phyloP scores from a whole-genome alignment of 2,888 invertebrate species.

The Ctenicera cuprea region DNA sequence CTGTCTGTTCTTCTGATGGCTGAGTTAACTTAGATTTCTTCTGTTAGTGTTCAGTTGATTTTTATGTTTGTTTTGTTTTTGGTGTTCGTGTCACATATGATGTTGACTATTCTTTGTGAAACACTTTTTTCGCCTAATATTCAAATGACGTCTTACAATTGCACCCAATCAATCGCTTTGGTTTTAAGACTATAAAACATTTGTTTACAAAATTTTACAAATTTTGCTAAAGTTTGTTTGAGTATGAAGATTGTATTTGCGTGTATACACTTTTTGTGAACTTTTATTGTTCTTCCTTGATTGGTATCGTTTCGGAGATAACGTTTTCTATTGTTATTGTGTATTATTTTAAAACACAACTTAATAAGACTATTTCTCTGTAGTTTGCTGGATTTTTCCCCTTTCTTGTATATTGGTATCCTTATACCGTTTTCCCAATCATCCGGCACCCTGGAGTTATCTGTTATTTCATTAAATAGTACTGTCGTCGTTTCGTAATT shows the following conservation, averaged over 20 bases:
- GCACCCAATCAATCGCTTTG: no score
- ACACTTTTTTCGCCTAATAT: background rate
- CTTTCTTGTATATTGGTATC: background rate
- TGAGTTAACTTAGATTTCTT: background rate
- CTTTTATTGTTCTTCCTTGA: background rate
- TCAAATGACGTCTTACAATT: background rate
- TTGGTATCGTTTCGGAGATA: slow-evolving; percentile 6
- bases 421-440: background rate
- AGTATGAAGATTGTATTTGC: background rate
- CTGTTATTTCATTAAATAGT: background rate
- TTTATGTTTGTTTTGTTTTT: background rate
- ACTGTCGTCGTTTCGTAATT: background rate
- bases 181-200: no score
- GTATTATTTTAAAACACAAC: background rate
- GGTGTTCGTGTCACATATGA: background rate
- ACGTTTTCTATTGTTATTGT: background rate
- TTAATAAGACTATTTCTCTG: background rate
- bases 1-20: background rate
- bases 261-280: background rate
- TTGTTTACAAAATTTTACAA: background rate
- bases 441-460: background rate
- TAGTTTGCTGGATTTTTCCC: background rate
- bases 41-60: background rate
- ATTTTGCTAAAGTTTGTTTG: background rate
- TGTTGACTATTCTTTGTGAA: background rate